These are phyloP conservation scores for Cosmopolites sordidus DNA, from an alignment of 2,888 invertebrate species.

Conservation along the genomic window DNA sequence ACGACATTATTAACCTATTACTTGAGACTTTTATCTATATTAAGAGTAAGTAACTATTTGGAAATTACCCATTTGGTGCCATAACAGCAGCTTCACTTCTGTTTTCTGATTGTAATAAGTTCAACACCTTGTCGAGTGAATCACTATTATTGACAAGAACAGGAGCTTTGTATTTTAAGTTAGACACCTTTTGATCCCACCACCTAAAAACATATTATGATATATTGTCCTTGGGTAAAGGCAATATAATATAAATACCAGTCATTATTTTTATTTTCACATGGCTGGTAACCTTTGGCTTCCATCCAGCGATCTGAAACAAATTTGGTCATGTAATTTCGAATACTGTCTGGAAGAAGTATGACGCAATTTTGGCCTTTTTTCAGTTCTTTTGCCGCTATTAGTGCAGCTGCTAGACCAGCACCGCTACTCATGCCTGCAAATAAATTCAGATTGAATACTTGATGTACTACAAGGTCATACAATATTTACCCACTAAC, in stretches of 20 bases:
- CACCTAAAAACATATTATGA: slow-evolving; percentile 58
- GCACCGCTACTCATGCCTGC: slow-evolving; percentile 86
- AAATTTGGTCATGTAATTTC: slow-evolving; percentile 99
- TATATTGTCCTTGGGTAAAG: not conserved
- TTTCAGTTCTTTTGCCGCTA: slow-evolving; percentile 67
- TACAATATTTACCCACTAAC: slow-evolving; percentile 61
- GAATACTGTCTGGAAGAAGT: slow-evolving; percentile 86
- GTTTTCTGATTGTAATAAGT: slow-evolving; percentile 55
- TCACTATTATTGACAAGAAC: slow-evolving; percentile 52
- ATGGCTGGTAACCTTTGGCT: slow-evolving; percentile 58
- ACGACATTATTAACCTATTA: no score
- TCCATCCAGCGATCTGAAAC: slow-evolving; percentile 94
- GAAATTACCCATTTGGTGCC: slow-evolving; percentile 13
- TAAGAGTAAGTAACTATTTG: not conserved
- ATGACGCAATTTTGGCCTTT: slow-evolving; percentile 84
- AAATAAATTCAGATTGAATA: not conserved
- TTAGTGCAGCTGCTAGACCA: slow-evolving; percentile 70
- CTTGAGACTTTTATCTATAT: no score
- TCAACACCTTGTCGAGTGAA: slow-evolving; percentile 65
- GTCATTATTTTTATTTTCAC: slow-evolving; percentile 38
- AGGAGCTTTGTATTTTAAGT: slow-evolving; percentile 55
- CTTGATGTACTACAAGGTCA: not conserved
- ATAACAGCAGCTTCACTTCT: slow-evolving; percentile 14
- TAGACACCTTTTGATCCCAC: slow-evolving; percentile 65
- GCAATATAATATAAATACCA: slow-evolving; percentile 34